These are phyloP conservation scores for Melanogrammus aeglefinus DNA, from an alignment of 2,797 vertebrate species.

Conservation along the genomic window DNA sequence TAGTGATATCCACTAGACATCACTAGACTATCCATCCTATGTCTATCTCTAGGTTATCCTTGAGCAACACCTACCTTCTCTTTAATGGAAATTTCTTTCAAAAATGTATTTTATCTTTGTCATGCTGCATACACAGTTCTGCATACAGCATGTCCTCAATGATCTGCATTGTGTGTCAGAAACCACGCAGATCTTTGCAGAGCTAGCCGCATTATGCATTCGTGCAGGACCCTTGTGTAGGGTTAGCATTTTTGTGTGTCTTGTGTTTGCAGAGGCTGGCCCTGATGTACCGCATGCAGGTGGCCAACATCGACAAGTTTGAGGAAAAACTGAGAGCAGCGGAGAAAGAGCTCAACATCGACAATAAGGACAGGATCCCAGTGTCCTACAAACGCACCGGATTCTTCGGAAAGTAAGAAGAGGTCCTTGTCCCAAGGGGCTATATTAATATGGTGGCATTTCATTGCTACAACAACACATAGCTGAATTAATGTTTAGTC, in stretches of 20 bases:
- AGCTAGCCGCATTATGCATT: no score
- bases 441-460: no score
- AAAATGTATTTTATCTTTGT: not conserved
- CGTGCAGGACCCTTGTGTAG: not conserved
- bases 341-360: constrained; percentile 90
- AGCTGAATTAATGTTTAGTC: not conserved
- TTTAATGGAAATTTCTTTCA: not conserved
- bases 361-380: constrained; percentile 86
- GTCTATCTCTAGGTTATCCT: no score
- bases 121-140: no score
- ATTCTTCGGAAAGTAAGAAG: constrained; percentile 92
- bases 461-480: not conserved
- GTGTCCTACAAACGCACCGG: constrained; percentile 93
- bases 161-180: no score
- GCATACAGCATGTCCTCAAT: no score
- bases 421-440: not conserved
- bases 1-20: no score
- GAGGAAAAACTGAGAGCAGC: constrained; percentile 93
- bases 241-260: not conserved
- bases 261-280: constrained; percentile 75
- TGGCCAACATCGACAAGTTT: constrained; percentile 96
- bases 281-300: constrained; percentile 90
- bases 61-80: no score
- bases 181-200: no score
- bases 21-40: no score